These are phyloP conservation scores for Catharus fuscescens DNA, from an alignment of 2,113 vertebrate genomes.

Conservation along the genomic window DNA sequence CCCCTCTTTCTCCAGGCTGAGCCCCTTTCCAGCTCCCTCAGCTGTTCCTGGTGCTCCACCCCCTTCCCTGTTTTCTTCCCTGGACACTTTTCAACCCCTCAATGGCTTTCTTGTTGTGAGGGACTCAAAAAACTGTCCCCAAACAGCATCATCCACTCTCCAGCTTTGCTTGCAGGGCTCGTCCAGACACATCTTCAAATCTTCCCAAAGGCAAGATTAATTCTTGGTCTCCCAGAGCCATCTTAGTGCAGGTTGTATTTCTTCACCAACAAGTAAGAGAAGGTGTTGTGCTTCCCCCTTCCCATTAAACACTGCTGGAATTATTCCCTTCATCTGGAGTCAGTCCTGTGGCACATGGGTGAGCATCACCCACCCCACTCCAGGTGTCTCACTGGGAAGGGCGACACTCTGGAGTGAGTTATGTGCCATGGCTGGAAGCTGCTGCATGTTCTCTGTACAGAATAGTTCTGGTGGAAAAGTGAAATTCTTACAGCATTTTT, in stretches of 20 bases:
- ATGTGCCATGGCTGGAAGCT: not conserved
- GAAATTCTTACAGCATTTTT: not conserved
- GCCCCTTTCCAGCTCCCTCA: not conserved
- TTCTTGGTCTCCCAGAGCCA: not conserved
- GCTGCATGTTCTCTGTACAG: not conserved
- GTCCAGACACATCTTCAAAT: no score
- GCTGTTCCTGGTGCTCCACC: fast-evolving
- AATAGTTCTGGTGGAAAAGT: not conserved
- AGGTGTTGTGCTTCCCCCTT: not conserved
- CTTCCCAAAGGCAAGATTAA: not conserved
- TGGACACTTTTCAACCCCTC: not conserved
- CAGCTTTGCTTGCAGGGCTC: not conserved
- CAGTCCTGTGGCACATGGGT: not conserved
- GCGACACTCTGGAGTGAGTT: not conserved
- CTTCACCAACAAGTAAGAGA: not conserved
- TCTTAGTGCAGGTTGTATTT: not conserved
- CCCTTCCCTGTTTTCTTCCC: not conserved
- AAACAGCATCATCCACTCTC: fast-evolving
- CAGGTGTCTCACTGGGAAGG: not conserved
- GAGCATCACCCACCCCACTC: not conserved
- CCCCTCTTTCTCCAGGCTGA: not conserved
- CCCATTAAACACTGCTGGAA: not conserved
- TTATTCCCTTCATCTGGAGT: not conserved
- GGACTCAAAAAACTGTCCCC: not conserved
- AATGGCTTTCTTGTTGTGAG: fast-evolving